These are phyloP conservation scores for Linnaemya tessellans DNA, from an alignment of 2,888 invertebrate species.

Conservation along the genomic window DNA sequence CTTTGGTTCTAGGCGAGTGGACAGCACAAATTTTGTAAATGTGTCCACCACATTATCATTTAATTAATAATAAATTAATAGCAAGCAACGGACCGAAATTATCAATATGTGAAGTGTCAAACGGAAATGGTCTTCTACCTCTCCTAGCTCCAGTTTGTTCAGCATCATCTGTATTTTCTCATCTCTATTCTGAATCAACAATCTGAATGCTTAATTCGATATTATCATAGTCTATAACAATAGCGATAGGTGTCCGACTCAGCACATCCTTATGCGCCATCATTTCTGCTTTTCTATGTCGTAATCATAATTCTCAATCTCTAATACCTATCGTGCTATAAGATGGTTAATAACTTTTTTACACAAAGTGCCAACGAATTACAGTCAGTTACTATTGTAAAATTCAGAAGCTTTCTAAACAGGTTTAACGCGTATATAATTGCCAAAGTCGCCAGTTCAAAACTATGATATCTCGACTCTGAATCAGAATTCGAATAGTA, in stretches of 20 bases:
- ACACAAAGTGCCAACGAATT: too few species aligned
- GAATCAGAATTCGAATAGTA: too few species aligned
- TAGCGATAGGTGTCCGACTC: conserved; percentile 5
- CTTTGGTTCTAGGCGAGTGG: too few species aligned
- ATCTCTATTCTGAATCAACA: not conserved
- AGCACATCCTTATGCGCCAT: not conserved
- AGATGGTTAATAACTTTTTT: too few species aligned
- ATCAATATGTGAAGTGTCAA: conserved; percentile 50
- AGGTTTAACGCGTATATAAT: too few species aligned
- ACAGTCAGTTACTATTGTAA: too few species aligned
- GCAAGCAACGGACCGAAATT: conserved; percentile 43
- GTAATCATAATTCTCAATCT: too few species aligned
- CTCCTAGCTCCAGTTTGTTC: conserved; percentile 13
- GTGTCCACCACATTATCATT: conserved; percentile 36
- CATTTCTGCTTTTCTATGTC: not conserved
- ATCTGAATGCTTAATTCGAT: conserved; percentile 11
- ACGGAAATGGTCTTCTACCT: conserved; percentile 14
- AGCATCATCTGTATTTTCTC: not conserved
- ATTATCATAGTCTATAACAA: not conserved
- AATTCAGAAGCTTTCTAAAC: too few species aligned
- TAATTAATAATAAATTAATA: conserved; percentile 25
- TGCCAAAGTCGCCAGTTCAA: too few species aligned
- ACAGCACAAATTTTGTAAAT: conserved; percentile 34
- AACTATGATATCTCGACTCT: not conserved
- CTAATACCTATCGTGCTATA: too few species aligned